Base-by-base conservation (phyloP, 2,113 vertebrate genomes). In the Phycodurus eques region DNA sequence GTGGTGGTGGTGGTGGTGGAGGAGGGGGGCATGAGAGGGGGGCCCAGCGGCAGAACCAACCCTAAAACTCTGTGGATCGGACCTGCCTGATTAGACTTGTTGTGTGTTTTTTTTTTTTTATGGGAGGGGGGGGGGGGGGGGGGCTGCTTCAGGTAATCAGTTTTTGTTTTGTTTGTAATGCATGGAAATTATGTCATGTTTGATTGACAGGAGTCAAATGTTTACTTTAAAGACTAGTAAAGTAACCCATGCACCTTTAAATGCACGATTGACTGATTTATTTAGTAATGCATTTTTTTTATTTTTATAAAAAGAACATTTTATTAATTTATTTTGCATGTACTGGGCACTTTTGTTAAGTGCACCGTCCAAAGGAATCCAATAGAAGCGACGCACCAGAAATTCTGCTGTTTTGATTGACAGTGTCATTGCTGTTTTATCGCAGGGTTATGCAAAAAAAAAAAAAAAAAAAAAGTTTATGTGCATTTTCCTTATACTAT, bases 61-160 rank as follows among this genome's bases (percentile, higher is more conserved):
- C 63, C 39, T 20, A 44, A 65, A 66, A 47, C 64, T 14, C 22
- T 27, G n/a, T 66, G 64, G 64, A 66, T n/a, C 44, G 63, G 43
- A 46, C 42, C 42, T 44, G 42, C 63, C 63, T 46, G 59, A 61
- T 43, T 6, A 19, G 10, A 44, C 3, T 63, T 63, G 20, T 44
- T 65, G 20, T 44, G 42, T 11, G 63, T 22, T 46, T 65, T 11
- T 2, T 33, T 65, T 22, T 39, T 5, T 39, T 39, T 39, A 39
- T 39, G 3, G 47, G 27, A 27, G 27, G 27, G 27, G 57, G 56
- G 4, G 57, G 57, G 20, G 9, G n/a, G 20, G 10, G 3, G 54
- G 63, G 63, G n/a, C 63, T 14, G 42, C 42, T 22, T 65, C 63
- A 44, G 63, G 63, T 65, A 44, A 44, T 14, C 27, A 39, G 3